phyloP scores from a whole-genome alignment of 2,888 invertebrate species.

The Eilema depressum region DNA sequence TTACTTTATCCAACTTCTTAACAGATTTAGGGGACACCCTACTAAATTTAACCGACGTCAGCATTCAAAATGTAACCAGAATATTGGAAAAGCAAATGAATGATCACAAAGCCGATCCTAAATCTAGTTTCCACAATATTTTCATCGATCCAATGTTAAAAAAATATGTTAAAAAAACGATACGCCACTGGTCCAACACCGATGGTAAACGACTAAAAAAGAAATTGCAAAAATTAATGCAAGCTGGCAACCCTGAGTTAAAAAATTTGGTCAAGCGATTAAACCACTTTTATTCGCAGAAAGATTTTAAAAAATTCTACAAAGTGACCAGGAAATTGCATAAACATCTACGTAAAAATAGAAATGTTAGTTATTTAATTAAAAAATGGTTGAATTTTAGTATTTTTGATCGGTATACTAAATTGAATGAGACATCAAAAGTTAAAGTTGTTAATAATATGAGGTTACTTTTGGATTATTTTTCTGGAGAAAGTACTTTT shows the following conservation, averaged over 20 bases:
- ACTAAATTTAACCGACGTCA: neutral
- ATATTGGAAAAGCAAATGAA: neutral
- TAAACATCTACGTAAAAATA: neutral
- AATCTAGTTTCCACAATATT: neutral
- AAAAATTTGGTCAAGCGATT: neutral
- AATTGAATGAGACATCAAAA: neutral
- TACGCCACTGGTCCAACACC: neutral
- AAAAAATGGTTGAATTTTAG: slow-evolving; percentile 13
- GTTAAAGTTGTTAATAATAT: neutral
- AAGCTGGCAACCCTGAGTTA: slow-evolving; percentile 6
- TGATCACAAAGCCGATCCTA: neutral
- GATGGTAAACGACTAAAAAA: slow-evolving; percentile 3
- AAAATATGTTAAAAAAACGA: neutral
- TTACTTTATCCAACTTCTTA: slow-evolving; percentile 1
- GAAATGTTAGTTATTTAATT: slow-evolving; percentile 1
- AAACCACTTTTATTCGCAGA: neutral
- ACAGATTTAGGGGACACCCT: slow-evolving; percentile 1
- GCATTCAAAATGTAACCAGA: neutral
- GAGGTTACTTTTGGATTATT: neutral
- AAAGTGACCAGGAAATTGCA: slow-evolving; percentile 8
- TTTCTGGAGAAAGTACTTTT: slow-evolving; percentile 3
- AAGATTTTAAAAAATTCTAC: slow-evolving; percentile 5
- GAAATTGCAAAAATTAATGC: neutral
- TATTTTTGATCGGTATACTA: slow-evolving; percentile 8
- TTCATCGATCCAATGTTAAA: slow-evolving; percentile 10